phyloP scores from a whole-genome alignment of 2,113 vertebrate species.

The Prionailurus viverrinus region DNA sequence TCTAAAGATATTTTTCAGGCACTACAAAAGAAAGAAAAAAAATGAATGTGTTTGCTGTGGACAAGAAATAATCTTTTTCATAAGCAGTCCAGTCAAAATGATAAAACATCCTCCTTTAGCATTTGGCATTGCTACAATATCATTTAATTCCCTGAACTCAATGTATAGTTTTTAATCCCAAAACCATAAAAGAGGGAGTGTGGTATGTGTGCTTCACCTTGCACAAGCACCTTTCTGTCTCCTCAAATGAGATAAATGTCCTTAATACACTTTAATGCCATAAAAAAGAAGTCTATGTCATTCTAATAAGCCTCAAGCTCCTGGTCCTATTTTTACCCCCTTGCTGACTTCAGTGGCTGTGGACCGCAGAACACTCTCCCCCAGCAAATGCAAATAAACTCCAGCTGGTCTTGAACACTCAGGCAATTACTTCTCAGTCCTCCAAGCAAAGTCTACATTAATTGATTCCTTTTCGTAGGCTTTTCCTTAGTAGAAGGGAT shows the following conservation, averaged over 20 bases:
- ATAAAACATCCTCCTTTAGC: background rate
- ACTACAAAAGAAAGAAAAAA: conserved; percentile 44
- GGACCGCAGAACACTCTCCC: background rate
- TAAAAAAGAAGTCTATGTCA: conserved; percentile 14
- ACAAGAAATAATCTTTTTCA: conserved; percentile 68
- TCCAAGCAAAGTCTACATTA: conserved; percentile 4
- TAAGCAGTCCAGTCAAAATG: conserved; percentile 33
- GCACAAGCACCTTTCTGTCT: conserved; percentile 31
- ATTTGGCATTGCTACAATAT: conserved; percentile 30
- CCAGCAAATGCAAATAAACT: background rate
- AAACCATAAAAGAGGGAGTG: conserved; percentile 46
- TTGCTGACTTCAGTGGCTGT: conserved; percentile 21
- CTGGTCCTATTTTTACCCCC: background rate
- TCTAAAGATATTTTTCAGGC: conserved; percentile 58
- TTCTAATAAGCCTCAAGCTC: conserved; percentile 2
- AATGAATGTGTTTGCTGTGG: background rate
- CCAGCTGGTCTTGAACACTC: background rate
- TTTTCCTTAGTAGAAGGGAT: conserved; percentile 58
- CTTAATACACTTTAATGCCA: conserved; percentile 28
- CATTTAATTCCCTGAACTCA: conserved; percentile 73
- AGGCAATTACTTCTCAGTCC: background rate
- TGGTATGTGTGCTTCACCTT: conserved; percentile 38
- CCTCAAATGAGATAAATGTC: conserved; percentile 64
- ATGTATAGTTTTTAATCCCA: conserved; percentile 53
- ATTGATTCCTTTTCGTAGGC: background rate